Evolutionary conservation across 1,140 invertebrate species (phyloP).

Genomic region (Bombus ignitus): DNA sequence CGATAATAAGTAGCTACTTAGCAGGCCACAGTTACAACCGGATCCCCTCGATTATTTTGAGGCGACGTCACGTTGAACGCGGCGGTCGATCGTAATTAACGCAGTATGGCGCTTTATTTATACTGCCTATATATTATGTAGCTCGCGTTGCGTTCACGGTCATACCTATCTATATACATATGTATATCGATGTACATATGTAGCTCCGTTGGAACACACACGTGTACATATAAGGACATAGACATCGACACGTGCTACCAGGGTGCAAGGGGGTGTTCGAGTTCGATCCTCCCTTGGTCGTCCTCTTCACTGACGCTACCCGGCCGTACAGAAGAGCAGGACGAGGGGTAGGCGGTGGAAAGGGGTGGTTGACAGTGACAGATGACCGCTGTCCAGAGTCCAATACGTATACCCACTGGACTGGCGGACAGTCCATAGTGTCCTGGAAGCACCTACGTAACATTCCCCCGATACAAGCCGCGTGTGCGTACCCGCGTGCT

Average conservation of each 20-base stretch:
- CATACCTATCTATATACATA: constrained; percentile 17
- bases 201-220: constrained; percentile 47
- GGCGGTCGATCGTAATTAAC: constrained; percentile 65
- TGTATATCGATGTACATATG: constrained; percentile 39
- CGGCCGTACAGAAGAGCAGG: constrained; percentile 44
- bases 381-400: constrained; percentile 75
- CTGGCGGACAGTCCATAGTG: constrained; percentile 68
- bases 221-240: constrained; percentile 58
- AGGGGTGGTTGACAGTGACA: constrained; percentile 74
- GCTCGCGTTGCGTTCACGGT: constrained; percentile 39
- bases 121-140: constrained; percentile 55
- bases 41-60: constrained; percentile 28
- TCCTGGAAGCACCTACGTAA: constrained; percentile 65
- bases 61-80: constrained; percentile 10
- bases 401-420: constrained; percentile 71
- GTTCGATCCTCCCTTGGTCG: constrained; percentile 66
- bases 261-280: constrained; percentile 56
- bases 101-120: constrained; percentile 68
- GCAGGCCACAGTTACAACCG: background rate
- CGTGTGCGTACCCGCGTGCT: constrained; percentile 32
- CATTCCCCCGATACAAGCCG: constrained; percentile 48
- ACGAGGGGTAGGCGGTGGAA: background rate
- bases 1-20: background rate
- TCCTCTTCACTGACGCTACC: constrained; percentile 65
- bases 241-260: constrained; percentile 76